phyloP scores from a whole-genome alignment of 2,113 vertebrate species.

The Theropithecus gelada region DNA sequence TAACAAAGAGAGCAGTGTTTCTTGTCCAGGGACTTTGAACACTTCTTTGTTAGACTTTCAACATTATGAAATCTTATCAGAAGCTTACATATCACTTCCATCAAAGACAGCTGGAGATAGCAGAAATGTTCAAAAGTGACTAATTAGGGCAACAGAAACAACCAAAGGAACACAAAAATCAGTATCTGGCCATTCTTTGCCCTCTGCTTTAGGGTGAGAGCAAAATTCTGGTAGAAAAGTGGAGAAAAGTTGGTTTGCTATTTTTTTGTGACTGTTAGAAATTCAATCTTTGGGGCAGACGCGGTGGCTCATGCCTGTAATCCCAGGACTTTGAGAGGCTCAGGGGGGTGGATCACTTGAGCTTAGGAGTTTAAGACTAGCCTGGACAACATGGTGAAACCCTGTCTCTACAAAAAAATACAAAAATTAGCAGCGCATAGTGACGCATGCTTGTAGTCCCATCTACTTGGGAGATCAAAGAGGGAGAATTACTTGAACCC shows the following conservation, averaged over 20 bases:
- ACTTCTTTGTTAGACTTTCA: background rate
- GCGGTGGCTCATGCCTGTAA: background rate
- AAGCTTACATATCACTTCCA: background rate
- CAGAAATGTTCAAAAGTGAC: background rate
- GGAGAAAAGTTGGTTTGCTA: background rate
- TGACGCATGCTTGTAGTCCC: background rate
- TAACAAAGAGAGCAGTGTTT: conserved; percentile 18
- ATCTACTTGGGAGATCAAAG: background rate
- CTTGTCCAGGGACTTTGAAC: background rate
- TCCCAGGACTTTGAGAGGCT: background rate
- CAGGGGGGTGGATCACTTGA: background rate
- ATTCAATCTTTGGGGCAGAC: background rate
- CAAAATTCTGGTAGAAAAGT: background rate
- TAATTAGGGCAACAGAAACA: background rate
- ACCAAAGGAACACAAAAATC: background rate
- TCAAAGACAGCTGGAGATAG: background rate
- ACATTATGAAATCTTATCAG: background rate
- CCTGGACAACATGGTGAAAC: background rate
- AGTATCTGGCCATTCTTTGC: background rate
- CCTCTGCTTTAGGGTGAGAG: background rate
- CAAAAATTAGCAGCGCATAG: background rate
- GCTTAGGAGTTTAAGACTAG: background rate
- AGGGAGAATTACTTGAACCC: background rate
- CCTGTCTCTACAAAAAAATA: background rate
- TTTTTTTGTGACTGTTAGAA: background rate